Conservation (phyloP, 2,888 invertebrate genomes). For the Strigamia crassipes region DNA sequence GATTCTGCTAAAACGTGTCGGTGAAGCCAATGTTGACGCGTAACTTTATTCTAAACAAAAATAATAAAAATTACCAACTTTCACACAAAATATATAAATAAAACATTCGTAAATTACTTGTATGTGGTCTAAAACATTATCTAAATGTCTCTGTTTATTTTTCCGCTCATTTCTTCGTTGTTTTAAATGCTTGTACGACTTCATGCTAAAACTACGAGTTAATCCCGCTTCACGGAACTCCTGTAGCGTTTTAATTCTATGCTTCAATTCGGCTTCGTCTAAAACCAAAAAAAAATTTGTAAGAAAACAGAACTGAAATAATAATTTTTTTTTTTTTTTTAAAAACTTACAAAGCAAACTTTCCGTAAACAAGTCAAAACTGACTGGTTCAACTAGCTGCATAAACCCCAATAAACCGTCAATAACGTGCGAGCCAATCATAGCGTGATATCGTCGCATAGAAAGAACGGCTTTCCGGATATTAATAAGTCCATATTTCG, state of each 20-base stretch:
- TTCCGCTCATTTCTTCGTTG: constrained; percentile 65
- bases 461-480: constrained; percentile 71
- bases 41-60: constrained; percentile 54
- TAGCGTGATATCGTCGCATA: constrained; percentile 70
- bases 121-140: constrained; percentile 55
- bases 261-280: constrained; percentile 69
- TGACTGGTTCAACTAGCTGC: constrained; percentile 73
- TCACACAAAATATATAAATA: background rate
- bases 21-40: constrained; percentile 56
- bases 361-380: constrained; percentile 78
- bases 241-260: constrained; percentile 58
- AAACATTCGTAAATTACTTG: constrained; percentile 51
- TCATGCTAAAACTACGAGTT: constrained; percentile 67
- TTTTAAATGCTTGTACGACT: constrained; percentile 69
- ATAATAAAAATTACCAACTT: background rate
- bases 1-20: constrained; percentile 53
- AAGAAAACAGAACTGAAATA: background rate
- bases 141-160: constrained; percentile 58
- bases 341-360: constrained; percentile 69
- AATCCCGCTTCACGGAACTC: constrained; percentile 75
- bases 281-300: constrained; percentile 5
- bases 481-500: constrained; percentile 78
- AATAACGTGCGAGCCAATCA: constrained; percentile 61
- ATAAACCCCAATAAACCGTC: constrained; percentile 73
- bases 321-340: background rate